Base-by-base conservation (phyloP, 2,113 vertebrate species). In the Aphelocoma coerulescens region DNA sequence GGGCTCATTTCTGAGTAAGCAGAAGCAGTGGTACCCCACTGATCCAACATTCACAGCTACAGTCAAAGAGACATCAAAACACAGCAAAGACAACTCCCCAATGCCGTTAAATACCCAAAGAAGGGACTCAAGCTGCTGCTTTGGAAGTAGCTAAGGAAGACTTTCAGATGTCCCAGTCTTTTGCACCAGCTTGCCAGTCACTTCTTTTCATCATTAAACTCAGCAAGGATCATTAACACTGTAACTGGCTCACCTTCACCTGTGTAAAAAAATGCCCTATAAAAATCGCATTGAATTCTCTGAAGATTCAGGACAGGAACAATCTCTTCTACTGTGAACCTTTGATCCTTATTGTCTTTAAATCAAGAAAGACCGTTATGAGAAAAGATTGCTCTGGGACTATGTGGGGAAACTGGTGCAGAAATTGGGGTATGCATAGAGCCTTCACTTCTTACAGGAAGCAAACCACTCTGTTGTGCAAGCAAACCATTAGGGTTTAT, bases 141-240 rank as follows among this genome's bases (percentile, higher is more conserved):
- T 96, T 90, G 81, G 88, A 95, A 85, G 61, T 52, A 75, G 65
- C 65, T 76, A 63, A 79, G 75, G 58, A 95, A 91, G 66, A 59
- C 3, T 92, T 92, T 95, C 72, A 92, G 75, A 93, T 88, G 58
- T 59, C 61, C 69, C 65, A 49, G 61, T 65, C 72, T 84, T 95
- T 95, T 91, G 69, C 86, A 90, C 57, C 4, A 2, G 59, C 51
- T 95, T 92, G 65, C 33, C 68, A 74, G 72, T 86, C 61, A 91
- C 37, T 89, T 79, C 81, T 94, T 97, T 96, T 94, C 91, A 93
- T 96, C 83, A 92, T 95, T 89, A 93, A 92, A 93, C 75, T 85
- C 81, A 89, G 73, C 43, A 93, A 94, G 90, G 61, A 62, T 91
- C 82, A 94, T 93, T 93, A 95, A 88, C 57, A 82, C 65, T 72